A percentile compares a stretch with the other conserved stretches of the same genome.
phyloP scores from a whole-genome alignment of 2,113 vertebrate genomes.

The Cricetomys ansorgei region DNA sequence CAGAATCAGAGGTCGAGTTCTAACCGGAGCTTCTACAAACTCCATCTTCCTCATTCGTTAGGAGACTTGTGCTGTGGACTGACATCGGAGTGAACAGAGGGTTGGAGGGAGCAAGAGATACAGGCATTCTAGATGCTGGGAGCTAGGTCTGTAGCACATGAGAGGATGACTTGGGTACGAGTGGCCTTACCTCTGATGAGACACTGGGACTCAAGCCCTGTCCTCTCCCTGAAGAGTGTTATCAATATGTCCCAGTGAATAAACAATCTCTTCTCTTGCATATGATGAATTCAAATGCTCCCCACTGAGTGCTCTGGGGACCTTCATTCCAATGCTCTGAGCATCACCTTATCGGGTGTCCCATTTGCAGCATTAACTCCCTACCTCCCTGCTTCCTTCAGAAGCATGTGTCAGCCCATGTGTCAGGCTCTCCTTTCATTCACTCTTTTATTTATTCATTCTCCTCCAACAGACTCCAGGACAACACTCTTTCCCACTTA shows the following conservation, averaged over 20 bases:
- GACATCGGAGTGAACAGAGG: not conserved
- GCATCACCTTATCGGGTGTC: not conserved
- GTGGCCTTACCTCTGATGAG: not conserved
- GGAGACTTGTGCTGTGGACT: too few species aligned
- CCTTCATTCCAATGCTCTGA: not conserved
- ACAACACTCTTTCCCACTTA: too few species aligned
- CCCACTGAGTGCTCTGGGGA: not conserved
- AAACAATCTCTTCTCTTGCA: not conserved
- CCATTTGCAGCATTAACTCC: not conserved
- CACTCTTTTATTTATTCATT: too few species aligned
- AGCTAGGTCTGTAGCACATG: not conserved
- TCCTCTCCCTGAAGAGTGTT: not conserved
- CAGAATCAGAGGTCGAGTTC: not conserved
- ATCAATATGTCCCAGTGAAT: not conserved
- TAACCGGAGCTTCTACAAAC: too few species aligned
- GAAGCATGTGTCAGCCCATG: fast-evolving
- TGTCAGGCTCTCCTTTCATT: fast-evolving
- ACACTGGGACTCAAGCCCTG: not conserved
- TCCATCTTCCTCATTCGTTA: too few species aligned
- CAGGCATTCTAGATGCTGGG: not conserved
- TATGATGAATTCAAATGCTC: not conserved
- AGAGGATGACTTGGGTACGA: too few species aligned
- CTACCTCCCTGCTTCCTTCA: fast-evolving
- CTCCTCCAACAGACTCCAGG: not conserved
- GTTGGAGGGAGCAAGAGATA: not conserved